Evolutionary conservation across 2,797 vertebrate species (phyloP).

Genomic region (Lepus oiostolus): DNA sequence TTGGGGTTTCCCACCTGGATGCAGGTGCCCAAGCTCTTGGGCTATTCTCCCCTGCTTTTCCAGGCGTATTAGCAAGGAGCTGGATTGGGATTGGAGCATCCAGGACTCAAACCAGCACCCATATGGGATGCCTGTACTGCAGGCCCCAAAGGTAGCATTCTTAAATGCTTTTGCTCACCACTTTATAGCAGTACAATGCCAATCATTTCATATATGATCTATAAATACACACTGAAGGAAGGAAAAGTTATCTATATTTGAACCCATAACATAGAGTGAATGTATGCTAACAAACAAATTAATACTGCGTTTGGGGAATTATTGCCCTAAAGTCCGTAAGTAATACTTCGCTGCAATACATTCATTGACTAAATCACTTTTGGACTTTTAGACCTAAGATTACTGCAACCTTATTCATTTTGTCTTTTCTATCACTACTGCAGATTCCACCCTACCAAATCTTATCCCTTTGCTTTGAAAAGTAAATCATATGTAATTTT

Average conservation of each 20-base stretch:
- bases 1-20: no score
- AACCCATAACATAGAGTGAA: not conserved
- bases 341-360: not conserved
- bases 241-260: not conserved
- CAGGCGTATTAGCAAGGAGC: no score
- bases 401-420: not conserved
- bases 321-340: not conserved
- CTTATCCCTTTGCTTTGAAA: not conserved
- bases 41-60: no score
- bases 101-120: no score
- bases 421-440: not conserved
- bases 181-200: not conserved
- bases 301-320: not conserved
- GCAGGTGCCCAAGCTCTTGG: no score
- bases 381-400: not conserved
- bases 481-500: not conserved
- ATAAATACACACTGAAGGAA: not conserved
- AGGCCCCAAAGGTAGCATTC: no score
- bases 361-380: not conserved
- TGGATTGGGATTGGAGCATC: no score
- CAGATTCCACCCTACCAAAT: not conserved
- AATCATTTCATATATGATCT: not conserved
- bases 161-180: not conserved
- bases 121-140: no score
- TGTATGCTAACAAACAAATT: not conserved